Evolutionary conservation across 2,888 invertebrate species (phyloP), one percentile per base, ranked within the genome.

Genomic region (Endotricha flammealis): DNA sequence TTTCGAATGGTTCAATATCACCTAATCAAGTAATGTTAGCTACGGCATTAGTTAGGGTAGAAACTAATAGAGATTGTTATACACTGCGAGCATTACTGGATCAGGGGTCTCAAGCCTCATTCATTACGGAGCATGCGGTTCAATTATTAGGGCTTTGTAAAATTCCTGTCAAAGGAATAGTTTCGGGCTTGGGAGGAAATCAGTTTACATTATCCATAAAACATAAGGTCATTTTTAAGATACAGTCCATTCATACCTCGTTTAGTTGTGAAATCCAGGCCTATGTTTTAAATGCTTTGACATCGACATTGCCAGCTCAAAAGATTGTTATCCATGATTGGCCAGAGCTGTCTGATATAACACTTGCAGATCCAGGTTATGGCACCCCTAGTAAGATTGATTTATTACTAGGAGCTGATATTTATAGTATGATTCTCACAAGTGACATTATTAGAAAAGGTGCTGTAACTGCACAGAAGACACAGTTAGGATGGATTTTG

Each of bases 51-150:
- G 16, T 16, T 16, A 16, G 6, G 16, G 16, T 16, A 16, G 16
- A 16, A 4, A 16, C 16, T 16, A 16, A 16, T 3, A 3, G 16
- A 16, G 16, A 6, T 16, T 16, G 6, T 16, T 16, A 16, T 16
- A 16, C 16, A 16, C 16, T 16, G 16, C 16, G 16, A 16, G 93
- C 93, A 74, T 93, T 93, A 1, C 80, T 74, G 1, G 92, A 91
- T 4, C 79, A 92, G 16, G 16, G 16, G 4, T 16, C 16, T 6
- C 16, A 29, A 13, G 36, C 30, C 9, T 36, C 36, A 2, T 36
- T 36, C 11, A 20, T 36, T 3, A 36, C 25, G 4, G 36, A 31
- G 8, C 10, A 9, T 14, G 24, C 30, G 5, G 36, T 24, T 24
- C 36, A 36, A 10, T 3, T 29, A 10, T 14, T 24, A 11, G 29